Evolutionary conservation across 2,888 invertebrate species (phyloP), one percentile per base, ranked within the genome.

Genomic region (Tenthredo scrophulariae): DNA sequence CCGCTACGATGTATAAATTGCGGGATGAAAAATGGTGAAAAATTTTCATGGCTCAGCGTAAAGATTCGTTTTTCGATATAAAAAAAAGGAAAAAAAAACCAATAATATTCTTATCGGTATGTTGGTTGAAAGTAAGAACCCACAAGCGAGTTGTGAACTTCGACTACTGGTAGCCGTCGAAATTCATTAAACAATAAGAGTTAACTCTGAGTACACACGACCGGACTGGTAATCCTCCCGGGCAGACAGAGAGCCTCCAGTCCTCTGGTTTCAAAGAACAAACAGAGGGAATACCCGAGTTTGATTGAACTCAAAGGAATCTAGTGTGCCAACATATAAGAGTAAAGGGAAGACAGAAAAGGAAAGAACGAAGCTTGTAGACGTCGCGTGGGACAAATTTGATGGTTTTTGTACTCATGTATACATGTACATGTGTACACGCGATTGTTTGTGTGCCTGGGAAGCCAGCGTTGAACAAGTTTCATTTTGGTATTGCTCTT

Each of bases 261-360:
- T 62, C 13, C 13, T 62, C 26, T 13, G 62, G 62, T 62, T 62
- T 62, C 26, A 29, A 62, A 62, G 26, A 29, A 62, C 10, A 62
- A 62, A 62, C 22, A 26, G 26, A 22, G 26, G 26, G 26, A 62
- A 62, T 26, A 26, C 3, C 13, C 0, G 26, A 29, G 26, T 62
- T 62, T 62, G 26, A 62, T 62, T 62, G 62, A 62, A 62, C 26
- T 62, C 62, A 62, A 62, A 62, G 62, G 62, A 62, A 62, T 22
- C 54, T n/a, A 54, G 54, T 46, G 13, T 46, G 58, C 58, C 7
- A n/a, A n/a, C 9, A 22, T n/a, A n/a, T n/a, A n/a, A 58, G 62
- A 62, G 26, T 13, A 62, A 26, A 26, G 5, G 3, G 13, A 4
- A 26, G 7, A 62, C 22, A 37, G 9, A 10, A 6, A 10, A 4